phyloP scores from a whole-genome alignment of 2,113 vertebrate genomes.

The Sitta europaea region DNA sequence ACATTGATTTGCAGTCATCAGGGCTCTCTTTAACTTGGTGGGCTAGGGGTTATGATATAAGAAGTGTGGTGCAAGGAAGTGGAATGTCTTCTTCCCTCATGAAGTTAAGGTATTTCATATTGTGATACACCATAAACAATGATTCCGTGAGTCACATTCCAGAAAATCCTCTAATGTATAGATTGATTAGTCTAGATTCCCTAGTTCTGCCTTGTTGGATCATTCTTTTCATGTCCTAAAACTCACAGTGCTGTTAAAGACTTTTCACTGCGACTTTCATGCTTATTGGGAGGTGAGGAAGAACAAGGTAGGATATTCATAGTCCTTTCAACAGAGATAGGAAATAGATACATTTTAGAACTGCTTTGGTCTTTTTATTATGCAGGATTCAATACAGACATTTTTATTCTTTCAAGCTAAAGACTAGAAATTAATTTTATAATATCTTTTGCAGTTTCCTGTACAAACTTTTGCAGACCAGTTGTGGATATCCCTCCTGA shows the following conservation, averaged over 20 bases:
- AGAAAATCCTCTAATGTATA: neutral
- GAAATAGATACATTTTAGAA: neutral
- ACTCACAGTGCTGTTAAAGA: neutral
- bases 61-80: neutral
- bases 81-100: neutral
- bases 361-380: neutral
- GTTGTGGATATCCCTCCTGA: neutral
- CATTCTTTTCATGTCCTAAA: neutral
- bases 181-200: neutral
- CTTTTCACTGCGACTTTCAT: neutral
- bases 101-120: neutral
- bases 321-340: neutral
- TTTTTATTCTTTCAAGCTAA: neutral
- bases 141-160: neutral
- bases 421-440: neutral
- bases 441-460: neutral
- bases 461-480: neutral
- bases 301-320: neutral
- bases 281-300: neutral
- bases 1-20: neutral
- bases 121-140: neutral
- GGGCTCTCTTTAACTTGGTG: neutral
- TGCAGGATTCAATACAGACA: neutral
- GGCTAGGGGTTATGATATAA: neutral
- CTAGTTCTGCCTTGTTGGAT: neutral